Conservation (phyloP, 2,797 vertebrate species). For the Phalanger gymnotis region DNA sequence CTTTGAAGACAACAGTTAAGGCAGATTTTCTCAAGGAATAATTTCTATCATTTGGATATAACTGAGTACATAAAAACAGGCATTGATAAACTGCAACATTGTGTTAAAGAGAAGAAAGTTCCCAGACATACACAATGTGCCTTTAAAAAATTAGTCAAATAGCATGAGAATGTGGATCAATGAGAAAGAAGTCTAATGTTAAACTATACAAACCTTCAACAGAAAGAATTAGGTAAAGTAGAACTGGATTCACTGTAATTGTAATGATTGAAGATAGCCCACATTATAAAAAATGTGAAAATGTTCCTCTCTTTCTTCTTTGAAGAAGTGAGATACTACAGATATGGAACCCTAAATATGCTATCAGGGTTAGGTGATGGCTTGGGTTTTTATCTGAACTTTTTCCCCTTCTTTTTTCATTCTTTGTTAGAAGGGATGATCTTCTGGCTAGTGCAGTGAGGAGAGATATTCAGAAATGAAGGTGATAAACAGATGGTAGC, state of each 20-base stretch:
- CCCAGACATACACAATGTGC: neutral
- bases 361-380: neutral
- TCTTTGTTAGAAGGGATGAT: neutral
- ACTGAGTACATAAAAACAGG: conserved; percentile 45
- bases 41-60: conserved; percentile 43
- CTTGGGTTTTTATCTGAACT: neutral
- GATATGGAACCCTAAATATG: neutral
- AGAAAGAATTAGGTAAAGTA: neutral
- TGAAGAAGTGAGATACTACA: neutral
- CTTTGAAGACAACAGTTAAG: conserved; percentile 48
- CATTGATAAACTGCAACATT: conserved; percentile 33
- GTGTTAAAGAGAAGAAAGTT: conserved; percentile 49
- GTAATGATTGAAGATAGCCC: neutral
- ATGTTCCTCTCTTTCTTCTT: neutral
- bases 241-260: neutral
- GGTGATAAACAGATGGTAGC: neutral
- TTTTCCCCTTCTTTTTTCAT: neutral
- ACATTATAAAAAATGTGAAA: neutral
- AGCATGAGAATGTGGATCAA: neutral
- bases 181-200: conserved; percentile 34
- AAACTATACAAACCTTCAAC: neutral
- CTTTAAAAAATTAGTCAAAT: conserved; percentile 3
- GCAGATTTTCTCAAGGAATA: conserved; percentile 38
- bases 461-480: neutral
- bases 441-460: neutral